phyloP scores from a whole-genome alignment of 2,797 vertebrate genomes.

The Podarcis lilfordi region DNA sequence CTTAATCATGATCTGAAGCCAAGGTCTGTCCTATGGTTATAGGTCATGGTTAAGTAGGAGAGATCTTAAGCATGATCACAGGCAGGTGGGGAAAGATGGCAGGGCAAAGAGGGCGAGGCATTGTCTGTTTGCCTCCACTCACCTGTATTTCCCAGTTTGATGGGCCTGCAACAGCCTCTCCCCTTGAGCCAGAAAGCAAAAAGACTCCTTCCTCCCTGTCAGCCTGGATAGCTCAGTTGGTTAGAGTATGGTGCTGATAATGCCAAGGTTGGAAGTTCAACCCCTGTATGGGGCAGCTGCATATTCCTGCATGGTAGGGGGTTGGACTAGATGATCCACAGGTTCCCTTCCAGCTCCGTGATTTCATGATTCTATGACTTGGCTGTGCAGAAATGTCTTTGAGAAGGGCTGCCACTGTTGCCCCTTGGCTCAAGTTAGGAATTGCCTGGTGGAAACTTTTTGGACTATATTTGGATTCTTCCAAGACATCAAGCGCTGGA shows the following conservation, averaged over 20 bases:
- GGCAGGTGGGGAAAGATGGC: background rate
- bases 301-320: no score
- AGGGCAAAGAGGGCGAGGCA: background rate
- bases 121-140: no score
- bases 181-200: background rate
- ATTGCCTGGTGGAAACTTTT: background rate
- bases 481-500: background rate
- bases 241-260: no score
- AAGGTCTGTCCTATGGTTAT: no score
- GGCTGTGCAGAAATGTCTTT: background rate
- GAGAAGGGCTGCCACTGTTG: background rate
- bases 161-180: background rate
- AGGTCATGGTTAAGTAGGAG: background rate
- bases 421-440: background rate
- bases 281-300: no score
- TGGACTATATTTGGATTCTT: background rate
- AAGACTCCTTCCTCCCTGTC: background rate
- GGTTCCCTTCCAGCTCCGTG: no score
- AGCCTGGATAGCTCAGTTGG: no score
- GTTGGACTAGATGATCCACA: no score
- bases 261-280: no score
- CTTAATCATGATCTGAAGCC: no score
- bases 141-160: no score
- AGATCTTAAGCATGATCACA: background rate
- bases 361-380: background rate